These are phyloP conservation scores for Pelusios castaneus DNA, from an alignment of 2,113 vertebrate genomes.

Conservation along the genomic window DNA sequence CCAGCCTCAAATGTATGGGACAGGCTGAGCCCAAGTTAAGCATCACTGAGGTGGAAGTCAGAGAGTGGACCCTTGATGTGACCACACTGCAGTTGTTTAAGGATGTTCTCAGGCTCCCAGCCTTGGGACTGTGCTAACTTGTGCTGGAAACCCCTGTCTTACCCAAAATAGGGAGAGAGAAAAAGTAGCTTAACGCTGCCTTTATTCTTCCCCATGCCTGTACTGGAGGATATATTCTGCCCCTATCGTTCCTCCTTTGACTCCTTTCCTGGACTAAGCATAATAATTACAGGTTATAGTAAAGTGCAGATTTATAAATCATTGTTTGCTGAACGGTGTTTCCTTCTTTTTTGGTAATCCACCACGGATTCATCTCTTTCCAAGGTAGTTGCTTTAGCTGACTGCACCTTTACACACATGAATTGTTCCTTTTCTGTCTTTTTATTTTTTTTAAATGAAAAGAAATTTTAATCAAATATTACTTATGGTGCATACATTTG, in stretches of 20 bases:
- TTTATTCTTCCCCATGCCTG: neutral
- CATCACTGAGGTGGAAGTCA: neutral
- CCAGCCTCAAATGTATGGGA: neutral
- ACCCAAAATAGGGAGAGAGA: neutral
- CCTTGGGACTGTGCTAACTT: neutral
- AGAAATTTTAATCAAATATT: neutral
- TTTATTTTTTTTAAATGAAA: neutral
- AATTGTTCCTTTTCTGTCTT: neutral
- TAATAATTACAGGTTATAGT: neutral
- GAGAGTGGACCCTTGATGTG: neutral
- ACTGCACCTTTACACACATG: neutral
- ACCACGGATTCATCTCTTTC: neutral
- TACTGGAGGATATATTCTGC: neutral
- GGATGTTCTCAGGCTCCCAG: neutral
- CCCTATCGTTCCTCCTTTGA: neutral
- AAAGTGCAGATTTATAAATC: neutral
- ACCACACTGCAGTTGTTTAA: neutral
- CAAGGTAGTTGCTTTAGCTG: slow-evolving; percentile 5
- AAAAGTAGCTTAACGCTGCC: neutral
- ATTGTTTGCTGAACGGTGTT: neutral
- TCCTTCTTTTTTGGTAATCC: neutral
- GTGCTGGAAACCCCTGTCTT: neutral
- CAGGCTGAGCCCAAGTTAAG: neutral
- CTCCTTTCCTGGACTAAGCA: neutral
- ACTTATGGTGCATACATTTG: neutral